Evolutionary conservation across 1,140 invertebrate species (phyloP), one percentile per base, ranked within the genome.

Genomic region (Hycleus phaleratus): DNA sequence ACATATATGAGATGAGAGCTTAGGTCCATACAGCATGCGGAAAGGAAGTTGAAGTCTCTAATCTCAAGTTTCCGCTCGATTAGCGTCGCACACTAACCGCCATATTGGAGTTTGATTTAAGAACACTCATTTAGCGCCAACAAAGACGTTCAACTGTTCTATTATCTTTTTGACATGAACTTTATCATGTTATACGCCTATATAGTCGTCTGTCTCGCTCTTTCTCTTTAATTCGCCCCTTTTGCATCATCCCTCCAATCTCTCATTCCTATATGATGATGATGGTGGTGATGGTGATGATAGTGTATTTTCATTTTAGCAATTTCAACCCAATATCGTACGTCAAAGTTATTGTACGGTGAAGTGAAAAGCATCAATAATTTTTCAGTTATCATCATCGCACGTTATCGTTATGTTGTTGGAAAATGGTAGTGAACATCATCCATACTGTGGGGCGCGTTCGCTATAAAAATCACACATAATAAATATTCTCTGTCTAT

Each of bases 91-190:
- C 65, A 69, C 61, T 64, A 65, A 63, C 60, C 70, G 68, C 70
- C 70, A 71, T 71, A 71, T 71, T 71, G 70, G 68, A 69, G 64
- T 71, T 71, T 71, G 70, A 71, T 71, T 70, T 71, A 71, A 69
- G 70, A 69, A 71, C 68, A 69, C 70, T 70, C 70, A 71, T 71
- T 71, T 71, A 65, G 62, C 59, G 47, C 60, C 68, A 63, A 71
- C 70, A 71, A 71, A 71, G 70, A 67, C 70, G 63, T 68, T 70
- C 67, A 67, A 70, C 67, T 70, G 64, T 71, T 66, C 68, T 65
- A 70, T 71, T 71, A 71, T 71, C 68, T 70, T 69, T 69, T 68
- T 67, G 68, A 68, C 70, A 68, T 56, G 52, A 55, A 60, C 56
- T 70, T 71, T 71, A 71, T 71, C 70, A 66, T 47, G 48, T 58